Evolutionary conservation across 1,140 invertebrate genomes (phyloP), one percentile per base, ranked within the genome.

Genomic region (Eueides isabella): DNA sequence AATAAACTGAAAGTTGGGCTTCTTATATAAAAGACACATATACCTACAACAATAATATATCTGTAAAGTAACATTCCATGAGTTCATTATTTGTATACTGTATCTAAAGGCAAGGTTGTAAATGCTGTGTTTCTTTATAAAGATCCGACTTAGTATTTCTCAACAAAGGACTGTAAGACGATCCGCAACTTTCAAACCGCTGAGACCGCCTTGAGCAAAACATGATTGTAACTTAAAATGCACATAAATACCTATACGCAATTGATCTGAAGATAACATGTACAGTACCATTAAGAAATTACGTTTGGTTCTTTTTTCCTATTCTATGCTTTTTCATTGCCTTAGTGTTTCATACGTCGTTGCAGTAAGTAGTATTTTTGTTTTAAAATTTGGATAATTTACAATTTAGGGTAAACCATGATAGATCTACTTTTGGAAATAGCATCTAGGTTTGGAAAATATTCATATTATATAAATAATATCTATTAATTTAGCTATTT

Each of bases 131-230:
- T 28, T 69, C 28, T 33, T 35, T 30, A 61, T 69, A 33, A 69
- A 69, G 44, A 55, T 69, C 35, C 61, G 61, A 69, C 30, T 69
- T 69, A 61, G 48, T 61, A 44, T 55, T 69, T 31, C 44, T 23
- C 26, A 55, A 61, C 67, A 69, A 61, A 69, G 67, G 44, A 61
- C 23, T 31, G 61, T 44, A 67, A 31, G 30, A 44, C 41, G n/a
- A 61, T 61, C n/a, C 48, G 35, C 35, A 68, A 69, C 67, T 69
- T 69, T 69, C 38, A 38, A 67, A 67, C 65, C 65, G 61, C 61
- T 4, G 14, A 29, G 14, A 61, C 61, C 61, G 26, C 61, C 61
- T 61, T 14, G 61, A 26, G 61, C 61, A 61, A 29, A 61, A 29
- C 61, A 29, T 48, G 41, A 48, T 48, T 19, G 41, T 48, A 48